Evolutionary conservation across 2,888 invertebrate genomes (phyloP).

Genomic region (Oxystoma pomonae): DNA sequence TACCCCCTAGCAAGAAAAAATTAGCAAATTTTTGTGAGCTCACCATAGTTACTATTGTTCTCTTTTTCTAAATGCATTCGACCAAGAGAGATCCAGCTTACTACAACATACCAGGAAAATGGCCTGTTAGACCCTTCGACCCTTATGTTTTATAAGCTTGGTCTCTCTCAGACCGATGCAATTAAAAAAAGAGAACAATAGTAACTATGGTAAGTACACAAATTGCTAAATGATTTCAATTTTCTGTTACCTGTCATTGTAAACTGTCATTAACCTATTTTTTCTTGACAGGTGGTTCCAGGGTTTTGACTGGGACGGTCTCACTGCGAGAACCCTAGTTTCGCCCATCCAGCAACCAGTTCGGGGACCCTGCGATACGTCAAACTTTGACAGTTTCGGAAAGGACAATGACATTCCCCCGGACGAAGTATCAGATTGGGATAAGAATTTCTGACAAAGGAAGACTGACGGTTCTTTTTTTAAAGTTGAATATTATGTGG

Average conservation of each 20-base stretch:
- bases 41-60: no score
- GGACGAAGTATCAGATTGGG: slow-evolving; percentile 68
- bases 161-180: no score
- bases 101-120: no score
- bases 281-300: slow-evolving; percentile 63
- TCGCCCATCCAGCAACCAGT: slow-evolving; percentile 57
- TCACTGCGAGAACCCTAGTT: slow-evolving; percentile 51
- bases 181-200: no score
- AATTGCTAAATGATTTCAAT: not conserved
- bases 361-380: slow-evolving; percentile 59
- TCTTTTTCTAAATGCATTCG: no score
- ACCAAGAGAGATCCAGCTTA: no score
- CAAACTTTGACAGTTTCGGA: slow-evolving; percentile 65
- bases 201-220: not conserved
- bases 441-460: slow-evolving; percentile 58
- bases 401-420: slow-evolving; percentile 62
- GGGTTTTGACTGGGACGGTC: slow-evolving; percentile 72
- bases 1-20: no score
- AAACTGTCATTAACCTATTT: no score
- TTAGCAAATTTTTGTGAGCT: no score
- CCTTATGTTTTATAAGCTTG: no score
- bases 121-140: no score
- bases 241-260: not conserved
- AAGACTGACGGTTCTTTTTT: not conserved
- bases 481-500: not conserved